Evolutionary conservation across 2,888 invertebrate species (phyloP), one percentile per base, ranked within the genome.

Genomic region (Nephrotoma guestfalica): DNA sequence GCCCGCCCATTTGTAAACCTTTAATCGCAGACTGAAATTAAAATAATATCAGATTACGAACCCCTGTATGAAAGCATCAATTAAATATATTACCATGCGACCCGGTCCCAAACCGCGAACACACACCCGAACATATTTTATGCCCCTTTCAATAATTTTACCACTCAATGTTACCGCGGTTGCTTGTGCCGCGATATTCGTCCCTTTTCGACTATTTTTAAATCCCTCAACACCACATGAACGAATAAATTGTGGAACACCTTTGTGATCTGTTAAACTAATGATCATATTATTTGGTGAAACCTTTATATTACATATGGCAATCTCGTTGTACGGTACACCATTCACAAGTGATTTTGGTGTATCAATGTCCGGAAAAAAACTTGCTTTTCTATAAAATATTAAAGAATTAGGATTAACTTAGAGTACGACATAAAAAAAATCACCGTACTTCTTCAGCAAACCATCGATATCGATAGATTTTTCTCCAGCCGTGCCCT

Each of bases 101-200:
- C 98, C 98, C 86, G 98, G 96, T 41, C 98, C 98, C 83, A 98
- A 90, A 0, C 98, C 98, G 90, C 94, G 94, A 5, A 98, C 94
- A 89, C 94, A 93, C 0, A 98, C 95, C 89, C 97, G 93, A 0
- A 97, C 93, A 85, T 94, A 95, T 91, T 94, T 95, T 88, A 95
- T 92, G 6, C 98, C 98, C 89, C 93, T 92, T 87, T 94, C 94
- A 86, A 95, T 89, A 0, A 95, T 94, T 94, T 93, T 94, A 96
- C 92, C 92, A 88, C 96, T 95, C 89, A 98, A 92, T 87, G 93
- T 94, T 86, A 98, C 94, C 41, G 97, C 98, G 41, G 98, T 97
- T 11, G 98, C 96, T 92, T 99, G 98, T 1, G 98, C 99, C 57
- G 99, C 99, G 89, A 99, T 96, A 90, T 98, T 98, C 4, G 99